phyloP scores from a whole-genome alignment of 2,797 vertebrate species.

The Neostethus bicornis region DNA sequence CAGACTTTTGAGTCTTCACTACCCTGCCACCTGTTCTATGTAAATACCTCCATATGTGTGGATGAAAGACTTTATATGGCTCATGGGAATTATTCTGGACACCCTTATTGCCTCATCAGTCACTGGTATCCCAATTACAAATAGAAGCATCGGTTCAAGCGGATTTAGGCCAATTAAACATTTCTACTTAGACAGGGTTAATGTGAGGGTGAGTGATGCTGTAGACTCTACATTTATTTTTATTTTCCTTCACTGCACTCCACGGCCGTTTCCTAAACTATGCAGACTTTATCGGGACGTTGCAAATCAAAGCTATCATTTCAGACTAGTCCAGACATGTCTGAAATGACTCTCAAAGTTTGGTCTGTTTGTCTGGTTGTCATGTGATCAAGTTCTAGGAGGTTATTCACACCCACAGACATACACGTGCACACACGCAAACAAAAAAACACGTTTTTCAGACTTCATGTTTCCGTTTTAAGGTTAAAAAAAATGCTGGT shows the following conservation, averaged over 20 bases:
- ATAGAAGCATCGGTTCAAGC: constrained; percentile 32
- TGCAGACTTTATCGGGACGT: background rate
- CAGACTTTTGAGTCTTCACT: constrained; percentile 43
- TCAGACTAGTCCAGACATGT: constrained; percentile 31
- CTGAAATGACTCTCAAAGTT: background rate
- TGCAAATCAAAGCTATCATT: background rate
- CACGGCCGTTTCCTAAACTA: background rate
- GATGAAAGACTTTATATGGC: constrained; percentile 56
- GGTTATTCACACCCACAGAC: background rate
- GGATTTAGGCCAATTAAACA: background rate
- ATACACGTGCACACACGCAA: background rate
- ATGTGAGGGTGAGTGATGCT: background rate
- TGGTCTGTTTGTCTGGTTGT: constrained; percentile 20
- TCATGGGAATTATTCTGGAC: constrained; percentile 53
- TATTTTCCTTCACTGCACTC: constrained; percentile 1
- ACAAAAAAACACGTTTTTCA: constrained; percentile 1
- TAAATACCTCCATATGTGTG: constrained; percentile 64
- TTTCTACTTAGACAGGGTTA: background rate
- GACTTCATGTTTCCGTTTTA: constrained; percentile 9
- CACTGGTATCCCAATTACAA: constrained; percentile 33
- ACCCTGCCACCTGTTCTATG: constrained; percentile 59
- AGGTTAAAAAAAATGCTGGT: constrained; percentile 15
- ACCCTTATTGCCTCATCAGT: constrained; percentile 41
- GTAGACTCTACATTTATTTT: background rate
- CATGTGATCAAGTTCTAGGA: constrained; percentile 1